phyloP scores from a whole-genome alignment of 1,140 invertebrate genomes.

The Bombus vancouverensis region DNA sequence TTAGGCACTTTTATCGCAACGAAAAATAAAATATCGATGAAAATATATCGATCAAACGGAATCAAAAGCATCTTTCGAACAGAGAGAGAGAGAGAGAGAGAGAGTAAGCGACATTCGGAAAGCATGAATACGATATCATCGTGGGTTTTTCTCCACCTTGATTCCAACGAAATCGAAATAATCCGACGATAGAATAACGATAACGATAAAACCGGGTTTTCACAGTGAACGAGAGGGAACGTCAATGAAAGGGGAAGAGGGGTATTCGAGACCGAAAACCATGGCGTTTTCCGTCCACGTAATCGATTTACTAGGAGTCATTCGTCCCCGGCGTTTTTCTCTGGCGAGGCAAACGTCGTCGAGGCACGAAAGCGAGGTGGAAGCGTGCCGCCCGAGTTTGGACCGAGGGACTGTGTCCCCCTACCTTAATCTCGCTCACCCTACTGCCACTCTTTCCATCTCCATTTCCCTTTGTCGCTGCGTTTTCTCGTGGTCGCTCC shows the following conservation, averaged over 20 bases:
- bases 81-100: neutral
- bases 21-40: neutral
- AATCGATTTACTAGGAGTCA: constrained; percentile 59
- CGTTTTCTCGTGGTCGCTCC: constrained; percentile 65
- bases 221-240: neutral
- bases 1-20: neutral
- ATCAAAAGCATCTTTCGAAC: neutral
- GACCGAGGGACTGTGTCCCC: constrained; percentile 49
- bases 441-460: constrained; percentile 64
- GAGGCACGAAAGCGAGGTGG: constrained; percentile 26
- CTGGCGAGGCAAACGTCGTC: constrained; percentile 21
- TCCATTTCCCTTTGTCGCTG: constrained; percentile 69
- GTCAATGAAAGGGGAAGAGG: neutral
- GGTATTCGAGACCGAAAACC: constrained; percentile 23
- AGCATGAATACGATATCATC: neutral
- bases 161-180: constrained; percentile 18
- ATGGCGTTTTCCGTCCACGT: constrained; percentile 49
- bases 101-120: neutral
- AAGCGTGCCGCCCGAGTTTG: constrained; percentile 49
- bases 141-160: neutral
- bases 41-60: neutral
- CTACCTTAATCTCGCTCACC: constrained; percentile 47
- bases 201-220: constrained; percentile 27
- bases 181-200: constrained; percentile 23
- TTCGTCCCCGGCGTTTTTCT: constrained; percentile 56